These are phyloP conservation scores for Ophraella communa DNA, from an alignment of 2,888 invertebrate species.

Conservation along the genomic window DNA sequence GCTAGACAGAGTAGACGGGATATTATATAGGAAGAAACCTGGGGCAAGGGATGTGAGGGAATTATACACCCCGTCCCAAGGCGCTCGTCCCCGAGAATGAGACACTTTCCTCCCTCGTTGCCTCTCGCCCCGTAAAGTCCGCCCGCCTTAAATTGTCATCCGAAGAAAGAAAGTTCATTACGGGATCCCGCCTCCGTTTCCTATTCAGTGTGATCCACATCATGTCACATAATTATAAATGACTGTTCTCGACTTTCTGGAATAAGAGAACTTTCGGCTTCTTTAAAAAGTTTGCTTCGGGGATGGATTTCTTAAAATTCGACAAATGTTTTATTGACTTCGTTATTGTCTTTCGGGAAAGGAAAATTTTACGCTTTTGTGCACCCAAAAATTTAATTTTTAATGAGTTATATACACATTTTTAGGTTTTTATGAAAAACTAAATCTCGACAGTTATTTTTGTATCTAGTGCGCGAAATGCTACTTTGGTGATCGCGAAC, in stretches of 20 bases:
- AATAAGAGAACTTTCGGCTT: constrained; percentile 14
- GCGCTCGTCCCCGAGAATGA: constrained; percentile 59
- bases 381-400: constrained; percentile 3
- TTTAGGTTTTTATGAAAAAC: background rate
- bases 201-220: constrained; percentile 28
- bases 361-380: constrained; percentile 1
- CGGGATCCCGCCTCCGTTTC: constrained; percentile 33
- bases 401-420: background rate
- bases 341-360: background rate
- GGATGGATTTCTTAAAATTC: constrained; percentile 9
- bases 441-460: no score
- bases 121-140: constrained; percentile 33
- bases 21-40: constrained; percentile 59
- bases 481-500: no score
- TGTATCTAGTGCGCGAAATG: no score
- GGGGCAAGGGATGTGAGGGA: constrained; percentile 48
- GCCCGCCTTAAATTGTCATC: constrained; percentile 57
- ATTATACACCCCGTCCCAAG: constrained; percentile 51
- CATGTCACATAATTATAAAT: constrained; percentile 29
- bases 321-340: constrained; percentile 21
- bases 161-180: constrained; percentile 57
- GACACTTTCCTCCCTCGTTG: constrained; percentile 55
- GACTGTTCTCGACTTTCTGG: constrained; percentile 18
- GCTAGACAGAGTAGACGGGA: constrained; percentile 61
- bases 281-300: constrained; percentile 5